Evolutionary conservation across 2,797 vertebrate species (phyloP).

Genomic region (Arctocebus calabarensis): DNA sequence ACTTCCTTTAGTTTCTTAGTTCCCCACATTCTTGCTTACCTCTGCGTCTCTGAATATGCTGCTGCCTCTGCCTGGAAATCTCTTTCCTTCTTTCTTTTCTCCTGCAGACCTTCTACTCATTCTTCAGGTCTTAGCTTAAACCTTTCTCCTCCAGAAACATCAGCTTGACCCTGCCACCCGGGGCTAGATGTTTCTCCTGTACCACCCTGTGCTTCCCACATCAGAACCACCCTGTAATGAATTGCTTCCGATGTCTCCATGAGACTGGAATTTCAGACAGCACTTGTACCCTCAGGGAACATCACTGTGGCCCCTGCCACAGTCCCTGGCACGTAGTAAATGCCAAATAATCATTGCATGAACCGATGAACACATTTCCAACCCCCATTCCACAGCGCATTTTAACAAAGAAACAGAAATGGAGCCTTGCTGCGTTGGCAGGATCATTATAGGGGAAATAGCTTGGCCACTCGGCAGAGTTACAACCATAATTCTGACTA

Average conservation of each 20-base stretch:
- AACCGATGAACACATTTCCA: not conserved
- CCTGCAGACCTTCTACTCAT: not conserved
- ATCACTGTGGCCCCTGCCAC: not conserved
- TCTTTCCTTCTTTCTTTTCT: not conserved
- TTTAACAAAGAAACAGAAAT: not conserved
- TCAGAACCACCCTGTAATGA: not conserved
- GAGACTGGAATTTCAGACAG: not conserved
- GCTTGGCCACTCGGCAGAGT: not conserved
- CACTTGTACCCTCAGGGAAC: not conserved
- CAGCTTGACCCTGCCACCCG: not conserved
- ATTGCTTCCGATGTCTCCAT: not conserved
- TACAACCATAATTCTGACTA: constrained; percentile 4
- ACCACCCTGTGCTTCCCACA: not conserved
- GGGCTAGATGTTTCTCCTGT: not conserved
- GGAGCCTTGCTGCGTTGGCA: not conserved
- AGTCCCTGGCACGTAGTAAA: not conserved
- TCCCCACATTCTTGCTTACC: not conserved
- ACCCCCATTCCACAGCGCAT: not conserved
- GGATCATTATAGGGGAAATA: not conserved
- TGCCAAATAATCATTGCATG: not conserved
- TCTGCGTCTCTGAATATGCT: not conserved
- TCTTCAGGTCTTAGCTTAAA: not conserved
- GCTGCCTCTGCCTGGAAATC: not conserved
- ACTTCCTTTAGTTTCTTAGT: not conserved
- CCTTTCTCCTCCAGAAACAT: constrained; percentile 13